phyloP scores from a whole-genome alignment of 2,113 vertebrate species.

The Mastomys coucha region DNA sequence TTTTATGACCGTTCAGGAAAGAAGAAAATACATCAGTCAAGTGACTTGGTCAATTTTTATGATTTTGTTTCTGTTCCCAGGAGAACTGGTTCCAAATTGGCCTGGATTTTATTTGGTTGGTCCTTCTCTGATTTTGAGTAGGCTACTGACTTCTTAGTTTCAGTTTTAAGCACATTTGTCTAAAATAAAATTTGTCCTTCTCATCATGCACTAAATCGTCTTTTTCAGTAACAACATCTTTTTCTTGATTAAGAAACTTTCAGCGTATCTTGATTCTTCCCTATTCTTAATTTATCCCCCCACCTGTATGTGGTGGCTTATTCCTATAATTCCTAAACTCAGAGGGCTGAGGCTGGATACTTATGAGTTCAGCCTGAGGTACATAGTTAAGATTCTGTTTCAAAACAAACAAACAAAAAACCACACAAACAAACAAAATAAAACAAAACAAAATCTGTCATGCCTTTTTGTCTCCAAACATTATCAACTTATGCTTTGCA shows the following conservation, averaged over 20 bases:
- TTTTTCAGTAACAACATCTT: background rate
- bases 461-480: background rate
- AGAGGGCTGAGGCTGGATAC: background rate
- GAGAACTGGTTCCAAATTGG: background rate
- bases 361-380: background rate
- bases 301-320: too few relatives aligned
- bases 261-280: background rate
- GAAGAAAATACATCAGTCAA: background rate
- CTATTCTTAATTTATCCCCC: background rate
- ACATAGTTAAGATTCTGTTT: background rate
- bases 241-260: background rate
- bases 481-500: background rate
- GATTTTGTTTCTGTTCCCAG: background rate
- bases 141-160: background rate
- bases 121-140: background rate
- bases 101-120: background rate
- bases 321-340: rapidly evolving
- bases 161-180: background rate
- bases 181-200: background rate
- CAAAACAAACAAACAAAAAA: background rate
- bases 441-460: background rate
- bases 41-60: background rate
- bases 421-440: background rate
- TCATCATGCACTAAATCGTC: background rate
- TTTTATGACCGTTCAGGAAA: slow-evolving; percentile 13